phyloP scores from a whole-genome alignment of 2,888 invertebrate species.

The Lasioglossum pauxillum region DNA sequence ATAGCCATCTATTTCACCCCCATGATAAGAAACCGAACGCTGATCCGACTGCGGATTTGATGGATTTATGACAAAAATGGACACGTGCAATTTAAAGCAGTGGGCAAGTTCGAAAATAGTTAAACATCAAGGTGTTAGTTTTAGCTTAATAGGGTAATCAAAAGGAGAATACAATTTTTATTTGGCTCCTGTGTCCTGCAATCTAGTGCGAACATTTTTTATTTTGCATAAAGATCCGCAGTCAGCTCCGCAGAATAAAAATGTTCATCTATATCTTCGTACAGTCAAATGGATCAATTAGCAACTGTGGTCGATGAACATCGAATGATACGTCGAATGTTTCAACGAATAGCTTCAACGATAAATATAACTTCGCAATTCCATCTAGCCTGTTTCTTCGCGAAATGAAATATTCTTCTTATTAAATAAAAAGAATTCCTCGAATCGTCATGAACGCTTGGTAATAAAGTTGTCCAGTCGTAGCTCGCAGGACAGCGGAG shows the following conservation, averaged over 20 bases:
- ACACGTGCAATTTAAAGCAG: too few species aligned
- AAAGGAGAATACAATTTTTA: too few species aligned
- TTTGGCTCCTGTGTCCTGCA: too few species aligned
- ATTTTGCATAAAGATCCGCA: too few species aligned
- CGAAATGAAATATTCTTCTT: not conserved
- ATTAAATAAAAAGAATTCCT: constrained; percentile 1
- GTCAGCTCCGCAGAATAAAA: too few species aligned
- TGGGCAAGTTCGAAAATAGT: too few species aligned
- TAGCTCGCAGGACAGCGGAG: not conserved
- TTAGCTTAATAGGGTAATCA: too few species aligned
- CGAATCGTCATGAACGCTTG: not conserved
- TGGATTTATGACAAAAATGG: not conserved
- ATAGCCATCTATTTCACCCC: too few species aligned
- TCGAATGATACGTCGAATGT: not conserved
- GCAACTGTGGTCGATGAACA: not conserved
- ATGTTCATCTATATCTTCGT: too few species aligned
- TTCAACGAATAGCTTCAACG: not conserved
- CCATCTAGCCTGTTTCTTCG: not conserved
- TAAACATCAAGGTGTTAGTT: too few species aligned
- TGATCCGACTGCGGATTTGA: not conserved
- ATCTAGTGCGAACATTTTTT: too few species aligned
- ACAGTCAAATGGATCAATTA: not conserved
- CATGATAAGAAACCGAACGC: not conserved
- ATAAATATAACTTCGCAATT: not conserved
- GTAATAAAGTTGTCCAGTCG: not conserved